Percentiles rank a stretch among this genome's conserved stretches.
phyloP scores from a whole-genome alignment of 2,888 invertebrate genomes.

The Notodonta dromedarius region DNA sequence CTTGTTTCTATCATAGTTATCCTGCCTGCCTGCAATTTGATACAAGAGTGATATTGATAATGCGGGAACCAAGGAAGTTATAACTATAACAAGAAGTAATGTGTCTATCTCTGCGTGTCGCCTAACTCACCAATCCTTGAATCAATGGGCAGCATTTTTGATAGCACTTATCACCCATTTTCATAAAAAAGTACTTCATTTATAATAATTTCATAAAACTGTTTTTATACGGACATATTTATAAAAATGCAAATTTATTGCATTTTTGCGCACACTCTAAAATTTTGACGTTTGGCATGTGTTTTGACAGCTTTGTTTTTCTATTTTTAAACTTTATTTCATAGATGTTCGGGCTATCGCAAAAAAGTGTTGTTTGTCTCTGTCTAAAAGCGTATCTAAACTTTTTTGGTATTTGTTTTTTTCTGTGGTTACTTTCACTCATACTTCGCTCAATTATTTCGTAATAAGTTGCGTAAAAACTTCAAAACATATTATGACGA shows the following conservation, averaged over 20 bases:
- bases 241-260: neutral
- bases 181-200: slow-evolving; percentile 18
- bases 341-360: neutral
- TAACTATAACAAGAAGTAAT: too few species aligned
- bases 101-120: too few species aligned
- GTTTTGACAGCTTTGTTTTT: neutral
- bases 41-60: neutral
- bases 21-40: too few species aligned
- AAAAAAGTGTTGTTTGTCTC: neutral
- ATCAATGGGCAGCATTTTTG: slow-evolving; percentile 40
- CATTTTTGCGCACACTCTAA: neutral
- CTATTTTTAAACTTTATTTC: neutral
- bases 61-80: neutral
- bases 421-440: too few species aligned
- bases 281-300: slow-evolving; percentile 1
- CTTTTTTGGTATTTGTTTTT: too few species aligned
- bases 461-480: too few species aligned
- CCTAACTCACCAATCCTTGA: slow-evolving; percentile 41
- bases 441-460: too few species aligned
- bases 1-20: too few species aligned
- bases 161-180: slow-evolving; percentile 38
- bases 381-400: neutral
- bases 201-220: slow-evolving; percentile 20
- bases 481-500: too few species aligned
- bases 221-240: slow-evolving; percentile 1